Evolutionary conservation across 1,140 invertebrate species (phyloP), one percentile per base, ranked within the genome.

Genomic region (Mya arenaria): DNA sequence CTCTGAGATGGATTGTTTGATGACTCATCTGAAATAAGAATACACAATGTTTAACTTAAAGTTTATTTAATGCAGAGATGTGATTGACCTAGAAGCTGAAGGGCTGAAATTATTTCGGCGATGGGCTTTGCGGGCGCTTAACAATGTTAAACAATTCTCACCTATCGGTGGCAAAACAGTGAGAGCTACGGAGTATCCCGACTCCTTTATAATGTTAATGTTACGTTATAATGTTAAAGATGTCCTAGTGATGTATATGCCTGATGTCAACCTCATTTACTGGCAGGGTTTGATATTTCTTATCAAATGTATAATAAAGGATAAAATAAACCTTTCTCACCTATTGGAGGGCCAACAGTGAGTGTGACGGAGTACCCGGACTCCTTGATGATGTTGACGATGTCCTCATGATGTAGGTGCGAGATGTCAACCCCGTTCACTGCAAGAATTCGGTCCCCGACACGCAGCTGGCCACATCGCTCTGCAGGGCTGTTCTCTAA

Each of bases 401-500:
- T 98, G 90, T 99, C 98, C 72, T 97, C 97, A 91, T 99, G 98
- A 87, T 97, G 96, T 91, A 99, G 95, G 89, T 96, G 96, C 28
- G 96, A 96, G 69, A 99, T 98, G 82, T 98, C 96, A 65, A 96
- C 95, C 60, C 97, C 96, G 94, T 99, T 99, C 0, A 99, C 98
- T 6, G 98, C 97, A 55, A 99, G 94, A 83, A 99, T 99, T 83
- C 97, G 96, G 94, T 99, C 98, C 0, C 98, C 98, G 10, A 99
- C 96, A 89, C 97, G 96, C 0, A 99, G 93, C 60, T 96, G 95
- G 0, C 96, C 96, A 93, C 98, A 99, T 72, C 97, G 94, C 88
- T 98, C 97, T 0, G 99, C 98, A 8, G 99, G 98, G 90, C 97
- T 99, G 84, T 96, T 97, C 84, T 98, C 97, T 81, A 99, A 97